Evolutionary conservation across 2,113 vertebrate genomes (phyloP), one percentile per base, ranked within the genome.

Genomic region (Aegotheles bennettii): DNA sequence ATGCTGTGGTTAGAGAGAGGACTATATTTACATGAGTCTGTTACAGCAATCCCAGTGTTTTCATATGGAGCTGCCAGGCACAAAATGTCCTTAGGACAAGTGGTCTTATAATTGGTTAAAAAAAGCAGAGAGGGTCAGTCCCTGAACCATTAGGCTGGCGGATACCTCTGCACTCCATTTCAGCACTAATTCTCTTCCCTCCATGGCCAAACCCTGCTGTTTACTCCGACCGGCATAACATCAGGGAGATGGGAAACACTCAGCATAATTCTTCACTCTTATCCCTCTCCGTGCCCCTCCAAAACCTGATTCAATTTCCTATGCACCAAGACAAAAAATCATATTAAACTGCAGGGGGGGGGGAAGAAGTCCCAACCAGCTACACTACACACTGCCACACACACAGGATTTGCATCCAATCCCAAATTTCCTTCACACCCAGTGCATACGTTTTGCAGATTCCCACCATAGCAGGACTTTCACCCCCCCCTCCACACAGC

Each of bases 401-500:
- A n/a, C n/a, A 57, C 8, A 36, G 57, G 93, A 94, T 94, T 96
- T 71, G 50, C 86, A 92, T 93, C 79, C 45, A 69, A 88, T 95
- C 91, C 95, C 81, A 12, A 35, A 89, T 89, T 92, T 73, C 60
- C 89, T 89, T 75, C 94, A 8, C 89, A 86, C 63, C 51, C 64
- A 28, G 81, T 0, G 45, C 11, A 2, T 43, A 53, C 43, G 18
- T 77, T 96, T 50, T 76, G 78, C 89, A 93, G 93, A 74, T 91
- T 82, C 87, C 61, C 45, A 54, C 47, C 8, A 0, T 40, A 5
- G 88, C 91, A 50, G 70, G 92, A 90, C 94, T 94, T 94, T 84
- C 91, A 88, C 95, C 90, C 85, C 77, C 95, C 93, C 91, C 95
- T 92, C 53, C 3, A 24, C 94, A 68, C 96, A 93, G 93, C 87